phyloP scores from a whole-genome alignment of 2,888 invertebrate species.

The Volucella bombylans region DNA sequence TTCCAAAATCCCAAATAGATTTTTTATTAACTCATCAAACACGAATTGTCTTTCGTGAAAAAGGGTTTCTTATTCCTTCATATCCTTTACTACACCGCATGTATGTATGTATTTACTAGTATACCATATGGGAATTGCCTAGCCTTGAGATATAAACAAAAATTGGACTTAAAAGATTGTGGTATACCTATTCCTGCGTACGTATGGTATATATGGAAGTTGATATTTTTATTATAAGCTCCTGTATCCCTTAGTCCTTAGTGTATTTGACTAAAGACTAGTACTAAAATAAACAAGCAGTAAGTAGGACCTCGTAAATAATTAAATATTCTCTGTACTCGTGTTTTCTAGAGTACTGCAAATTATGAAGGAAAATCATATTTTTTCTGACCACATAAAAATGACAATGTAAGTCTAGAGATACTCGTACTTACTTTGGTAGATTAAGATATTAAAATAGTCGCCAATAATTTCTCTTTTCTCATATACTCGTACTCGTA shows the following conservation, averaged over 20 bases:
- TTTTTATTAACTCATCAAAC: conserved; percentile 63
- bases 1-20: conserved; percentile 66
- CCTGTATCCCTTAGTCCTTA: background rate
- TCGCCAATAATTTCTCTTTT: too few relatives aligned
- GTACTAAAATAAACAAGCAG: background rate
- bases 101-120: background rate
- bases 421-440: too few relatives aligned
- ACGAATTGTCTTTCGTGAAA: conserved; percentile 35
- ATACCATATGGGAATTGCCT: conserved; percentile 58
- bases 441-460: too few relatives aligned
- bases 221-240: conserved; percentile 48
- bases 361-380: background rate
- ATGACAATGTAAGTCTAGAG: too few relatives aligned
- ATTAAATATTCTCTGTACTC: background rate
- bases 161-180: conserved; percentile 66
- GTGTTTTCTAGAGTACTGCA: background rate
- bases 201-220: background rate
- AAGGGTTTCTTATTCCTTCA: conserved; percentile 45
- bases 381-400: too few relatives aligned
- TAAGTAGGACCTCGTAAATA: background rate
- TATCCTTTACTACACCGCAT: background rate
- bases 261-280: background rate
- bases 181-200: background rate
- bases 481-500: too few relatives aligned
- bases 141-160: conserved; percentile 57